These are phyloP conservation scores for Emys orbicularis DNA, from an alignment of 2,797 vertebrate species.

Conservation along the genomic window DNA sequence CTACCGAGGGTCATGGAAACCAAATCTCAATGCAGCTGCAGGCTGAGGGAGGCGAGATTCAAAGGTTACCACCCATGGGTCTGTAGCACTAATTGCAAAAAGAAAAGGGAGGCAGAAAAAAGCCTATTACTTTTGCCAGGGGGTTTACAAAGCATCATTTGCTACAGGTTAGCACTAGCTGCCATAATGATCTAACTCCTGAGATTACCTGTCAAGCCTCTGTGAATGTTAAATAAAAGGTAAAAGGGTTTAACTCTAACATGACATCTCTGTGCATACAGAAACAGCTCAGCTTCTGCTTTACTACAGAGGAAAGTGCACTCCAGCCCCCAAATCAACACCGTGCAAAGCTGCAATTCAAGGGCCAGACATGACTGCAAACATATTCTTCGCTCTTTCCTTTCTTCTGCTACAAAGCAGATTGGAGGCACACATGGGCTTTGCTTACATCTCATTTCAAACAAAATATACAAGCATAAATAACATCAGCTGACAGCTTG, in stretches of 20 bases:
- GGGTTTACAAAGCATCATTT: background rate
- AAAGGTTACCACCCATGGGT: background rate
- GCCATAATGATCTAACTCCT: background rate
- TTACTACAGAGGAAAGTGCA: background rate
- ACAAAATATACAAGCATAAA: background rate
- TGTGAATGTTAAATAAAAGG: slow-evolving; percentile 44
- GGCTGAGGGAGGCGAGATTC: background rate
- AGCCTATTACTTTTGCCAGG: background rate
- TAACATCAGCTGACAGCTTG: background rate
- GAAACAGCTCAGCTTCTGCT: background rate
- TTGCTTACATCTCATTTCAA: slow-evolving; percentile 33
- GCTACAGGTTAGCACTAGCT: background rate
- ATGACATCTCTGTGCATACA: slow-evolving; percentile 1
- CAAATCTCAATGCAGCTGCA: background rate
- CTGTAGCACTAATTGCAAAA: background rate
- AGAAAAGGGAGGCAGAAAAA: background rate
- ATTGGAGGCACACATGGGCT: background rate
- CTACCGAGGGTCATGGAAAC: background rate
- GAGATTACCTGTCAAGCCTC: slow-evolving; percentile 14
- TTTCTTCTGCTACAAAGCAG: slow-evolving; percentile 18
- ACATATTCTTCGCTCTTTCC: background rate
- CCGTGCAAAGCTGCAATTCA: background rate
- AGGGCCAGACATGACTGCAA: background rate
- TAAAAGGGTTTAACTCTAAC: slow-evolving; percentile 45
- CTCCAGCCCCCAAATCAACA: background rate